Evolutionary conservation across 37 sponge, comb jelly and placozoan species (phyloP), one percentile per base, ranked within the genome.

Genomic region (Eunapius fragilis): DNA sequence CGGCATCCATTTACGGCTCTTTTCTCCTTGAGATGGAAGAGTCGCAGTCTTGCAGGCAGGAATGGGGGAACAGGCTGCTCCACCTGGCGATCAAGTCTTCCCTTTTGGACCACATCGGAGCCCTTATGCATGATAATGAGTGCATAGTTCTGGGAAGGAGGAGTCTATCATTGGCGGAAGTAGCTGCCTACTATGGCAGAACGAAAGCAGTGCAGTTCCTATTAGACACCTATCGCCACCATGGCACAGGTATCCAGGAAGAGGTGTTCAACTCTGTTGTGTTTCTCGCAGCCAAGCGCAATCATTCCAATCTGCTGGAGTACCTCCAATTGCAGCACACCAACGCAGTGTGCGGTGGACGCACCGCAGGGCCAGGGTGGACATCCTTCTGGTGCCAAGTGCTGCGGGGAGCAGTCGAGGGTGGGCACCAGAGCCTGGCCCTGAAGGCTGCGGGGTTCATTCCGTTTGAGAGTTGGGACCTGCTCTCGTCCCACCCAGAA

Each of bases 361-460:
- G 74, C 76, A 28, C 23, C 28, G 76, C 27, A 4, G 25, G 17
- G 6, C 24, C 11, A 9, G 74, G 37, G 17, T 70, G 48, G 27
- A 17, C 50, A 6, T 50, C 72, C 30, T 86, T 86, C 37, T 86
- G 83, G 87, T 31, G 36, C 17, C 22, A 26, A 30, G 83, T 91
- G 19, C 73, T 91, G 22, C 27, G 7, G 33, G 72, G 37, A 50
- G 83, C 83, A 6, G 74, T 23, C 32, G 71, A 71, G 49, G 10
- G 67, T 34, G 87, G 82, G 28, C 77, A 82, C 30, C 38, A 70
- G n/a, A 25, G 26, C 5, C n/a, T 86, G 26, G 87, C 79, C 30
- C 25, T 86, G 31, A 73, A 72, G 23, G 87, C 87, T 1, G 31
- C 81, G 10, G 35, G 37, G 5, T 24, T 0, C 45, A 36, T 89